Evolutionary conservation across 2,113 vertebrate species (phyloP).

Genomic region (Nothocercus nigrocapillus): DNA sequence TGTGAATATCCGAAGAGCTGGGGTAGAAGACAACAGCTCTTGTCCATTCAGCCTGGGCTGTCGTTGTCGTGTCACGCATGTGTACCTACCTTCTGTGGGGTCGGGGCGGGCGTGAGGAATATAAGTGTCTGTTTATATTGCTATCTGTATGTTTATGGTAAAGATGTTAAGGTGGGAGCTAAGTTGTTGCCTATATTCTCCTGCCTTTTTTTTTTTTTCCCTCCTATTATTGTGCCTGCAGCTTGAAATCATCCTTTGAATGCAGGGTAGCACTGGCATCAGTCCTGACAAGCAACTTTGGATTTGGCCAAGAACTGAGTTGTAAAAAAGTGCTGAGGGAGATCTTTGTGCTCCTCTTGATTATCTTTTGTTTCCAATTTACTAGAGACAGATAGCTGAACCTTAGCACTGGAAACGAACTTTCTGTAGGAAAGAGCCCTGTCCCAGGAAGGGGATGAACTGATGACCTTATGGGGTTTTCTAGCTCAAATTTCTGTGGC

Average conservation of each 20-base stretch:
- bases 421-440: conserved; percentile 32
- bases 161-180: not conserved
- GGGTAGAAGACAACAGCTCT: not conserved
- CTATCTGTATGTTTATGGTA: not conserved
- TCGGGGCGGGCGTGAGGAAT: not conserved
- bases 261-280: not conserved
- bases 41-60: not conserved
- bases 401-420: conserved; percentile 46
- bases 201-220: not conserved
- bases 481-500: conserved; percentile 47
- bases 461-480: conserved; percentile 23
- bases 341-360: conserved; percentile 53
- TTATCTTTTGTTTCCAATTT: conserved; percentile 69
- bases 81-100: not conserved
- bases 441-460: conserved; percentile 16
- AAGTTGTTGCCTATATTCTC: not conserved
- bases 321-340: conserved; percentile 35
- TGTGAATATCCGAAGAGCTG: not conserved
- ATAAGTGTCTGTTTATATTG: not conserved
- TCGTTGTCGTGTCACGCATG: conserved; percentile 45
- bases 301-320: conserved; percentile 10
- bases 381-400: conserved; percentile 53
- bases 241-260: conserved; percentile 39
- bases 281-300: conserved; percentile 46
- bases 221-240: conserved; percentile 17